Evolutionary conservation across 2,797 vertebrate genomes (phyloP).

Genomic region (Neomorphus geoffroyi): DNA sequence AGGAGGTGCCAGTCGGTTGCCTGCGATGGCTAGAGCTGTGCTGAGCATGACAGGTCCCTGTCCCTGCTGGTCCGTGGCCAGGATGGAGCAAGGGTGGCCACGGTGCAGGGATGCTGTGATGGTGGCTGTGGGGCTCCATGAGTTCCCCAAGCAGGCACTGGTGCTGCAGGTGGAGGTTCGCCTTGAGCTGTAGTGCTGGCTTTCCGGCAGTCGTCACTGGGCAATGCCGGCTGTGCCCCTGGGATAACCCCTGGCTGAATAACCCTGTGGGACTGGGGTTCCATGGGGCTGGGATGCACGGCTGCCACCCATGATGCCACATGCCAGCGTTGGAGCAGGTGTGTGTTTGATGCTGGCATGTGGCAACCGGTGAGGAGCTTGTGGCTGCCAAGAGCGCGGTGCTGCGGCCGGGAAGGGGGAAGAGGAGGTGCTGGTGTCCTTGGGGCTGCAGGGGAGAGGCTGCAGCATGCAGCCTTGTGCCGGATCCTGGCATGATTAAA

Average conservation of each 20-base stretch:
- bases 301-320: background rate
- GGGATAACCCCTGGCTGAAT: background rate
- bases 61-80: accelerated
- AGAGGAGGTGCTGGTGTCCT: background rate
- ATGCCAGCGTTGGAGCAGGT: accelerated
- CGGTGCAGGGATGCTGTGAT: background rate
- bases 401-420: background rate
- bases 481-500: background rate
- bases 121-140: background rate
- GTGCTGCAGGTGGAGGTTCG: background rate
- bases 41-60: accelerated
- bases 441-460: background rate
- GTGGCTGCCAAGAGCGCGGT: accelerated
- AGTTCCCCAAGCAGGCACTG: background rate
- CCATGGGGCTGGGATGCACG: accelerated
- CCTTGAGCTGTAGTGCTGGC: accelerated
- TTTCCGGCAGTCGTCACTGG: background rate
- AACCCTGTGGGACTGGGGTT: background rate
- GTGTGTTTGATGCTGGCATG: accelerated
- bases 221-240: background rate
- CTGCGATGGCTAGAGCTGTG: accelerated
- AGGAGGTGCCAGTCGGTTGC: background rate
- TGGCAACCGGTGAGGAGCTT: accelerated
- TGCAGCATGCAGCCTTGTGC: accelerated
- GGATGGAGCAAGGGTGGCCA: background rate